Evolutionary conservation across 2,888 invertebrate genomes (phyloP).

Genomic region (Cantharis rustica): DNA sequence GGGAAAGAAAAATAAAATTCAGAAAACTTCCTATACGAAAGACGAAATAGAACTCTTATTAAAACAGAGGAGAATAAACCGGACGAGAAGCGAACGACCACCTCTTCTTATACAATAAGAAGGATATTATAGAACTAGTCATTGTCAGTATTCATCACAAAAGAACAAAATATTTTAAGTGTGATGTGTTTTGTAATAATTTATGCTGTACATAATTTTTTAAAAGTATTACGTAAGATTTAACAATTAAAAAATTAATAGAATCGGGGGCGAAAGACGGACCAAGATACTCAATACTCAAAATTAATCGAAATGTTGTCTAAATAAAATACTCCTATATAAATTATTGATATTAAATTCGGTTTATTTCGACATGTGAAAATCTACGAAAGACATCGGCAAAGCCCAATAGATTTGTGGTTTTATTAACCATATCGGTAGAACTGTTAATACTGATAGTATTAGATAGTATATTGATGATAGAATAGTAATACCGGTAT

Average conservation of each 20-base stretch:
- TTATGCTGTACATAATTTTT: slow-evolving; percentile 33
- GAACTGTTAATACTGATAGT: too few relatives aligned
- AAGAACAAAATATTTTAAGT: not conserved
- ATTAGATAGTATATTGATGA: too few relatives aligned
- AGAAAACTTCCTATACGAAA: slow-evolving; percentile 22
- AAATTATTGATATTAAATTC: too few relatives aligned
- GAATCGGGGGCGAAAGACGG: not conserved
- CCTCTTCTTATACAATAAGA: slow-evolving; percentile 38
- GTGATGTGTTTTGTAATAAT: slow-evolving; percentile 21
- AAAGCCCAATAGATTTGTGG: too few relatives aligned
- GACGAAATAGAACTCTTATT: slow-evolving; percentile 32
- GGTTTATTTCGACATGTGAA: too few relatives aligned
- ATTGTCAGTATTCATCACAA: slow-evolving; percentile 48
- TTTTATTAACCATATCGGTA: too few relatives aligned
- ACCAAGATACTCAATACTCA: too few relatives aligned
- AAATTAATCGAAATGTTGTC: too few relatives aligned
- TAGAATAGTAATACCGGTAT: too few relatives aligned
- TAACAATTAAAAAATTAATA: not conserved
- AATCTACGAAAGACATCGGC: too few relatives aligned
- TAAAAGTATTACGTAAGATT: slow-evolving; percentile 26
- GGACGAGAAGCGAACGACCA: slow-evolving; percentile 27
- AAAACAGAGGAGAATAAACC: slow-evolving; percentile 25
- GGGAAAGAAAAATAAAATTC: slow-evolving; percentile 16
- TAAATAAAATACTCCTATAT: too few relatives aligned
- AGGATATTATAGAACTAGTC: slow-evolving; percentile 44